These are phyloP conservation scores for Cottus gobio DNA, from an alignment of 2,113 vertebrate genomes.

Conservation along the genomic window DNA sequence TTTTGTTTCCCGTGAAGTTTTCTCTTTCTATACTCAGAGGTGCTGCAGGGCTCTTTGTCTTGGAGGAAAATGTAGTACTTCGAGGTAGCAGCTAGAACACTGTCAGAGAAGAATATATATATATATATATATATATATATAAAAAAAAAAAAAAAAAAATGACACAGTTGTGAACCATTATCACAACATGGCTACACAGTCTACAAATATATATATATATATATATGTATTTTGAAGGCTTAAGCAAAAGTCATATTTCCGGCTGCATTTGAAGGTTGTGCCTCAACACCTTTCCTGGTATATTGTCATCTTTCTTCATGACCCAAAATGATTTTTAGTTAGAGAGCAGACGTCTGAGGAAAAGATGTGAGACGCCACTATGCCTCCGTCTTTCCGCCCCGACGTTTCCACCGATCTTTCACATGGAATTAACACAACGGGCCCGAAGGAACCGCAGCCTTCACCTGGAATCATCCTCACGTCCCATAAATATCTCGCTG, in stretches of 20 bases:
- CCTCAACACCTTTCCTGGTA: slow-evolving; percentile 12
- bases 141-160: too few species aligned
- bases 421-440: background rate
- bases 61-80: slow-evolving; percentile 23
- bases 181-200: too few species aligned
- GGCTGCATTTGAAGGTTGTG: slow-evolving; percentile 37
- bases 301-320: background rate
- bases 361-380: background rate
- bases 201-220: too few species aligned
- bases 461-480: background rate
- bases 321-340: slow-evolving; percentile 9
- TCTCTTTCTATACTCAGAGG: slow-evolving; percentile 6
- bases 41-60: slow-evolving; percentile 50
- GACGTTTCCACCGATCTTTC: background rate
- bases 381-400: background rate
- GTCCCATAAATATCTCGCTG: background rate
- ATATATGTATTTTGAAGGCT: slow-evolving; percentile 13
- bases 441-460: background rate
- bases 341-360: background rate
- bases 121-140: background rate
- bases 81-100: slow-evolving; percentile 33
- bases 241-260: slow-evolving; percentile 24
- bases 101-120: slow-evolving; percentile 8
- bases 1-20: slow-evolving; percentile 52
- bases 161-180: too few species aligned